These are phyloP conservation scores for Betta splendens DNA, from an alignment of 2,797 vertebrate genomes.

Conservation along the genomic window DNA sequence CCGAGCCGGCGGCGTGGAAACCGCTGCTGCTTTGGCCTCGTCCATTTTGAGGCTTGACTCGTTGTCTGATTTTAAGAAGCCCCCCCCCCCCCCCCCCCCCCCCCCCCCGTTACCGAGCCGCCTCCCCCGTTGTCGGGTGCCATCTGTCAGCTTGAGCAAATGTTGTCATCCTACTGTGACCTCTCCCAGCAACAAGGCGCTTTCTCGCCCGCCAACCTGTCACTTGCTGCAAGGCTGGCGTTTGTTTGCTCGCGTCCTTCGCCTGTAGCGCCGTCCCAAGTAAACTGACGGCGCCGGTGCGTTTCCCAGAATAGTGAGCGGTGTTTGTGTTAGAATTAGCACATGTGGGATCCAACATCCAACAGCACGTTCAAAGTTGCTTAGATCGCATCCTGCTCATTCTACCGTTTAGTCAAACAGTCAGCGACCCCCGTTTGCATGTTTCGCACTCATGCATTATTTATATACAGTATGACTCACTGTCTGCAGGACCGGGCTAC, in stretches of 20 bases:
- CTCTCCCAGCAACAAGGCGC: constrained; percentile 32
- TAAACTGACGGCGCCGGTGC: constrained; percentile 30
- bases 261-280: constrained; percentile 23
- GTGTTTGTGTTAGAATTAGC: constrained; percentile 52
- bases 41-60: constrained; percentile 53
- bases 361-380: constrained; percentile 33
- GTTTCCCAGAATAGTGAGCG: constrained; percentile 26
- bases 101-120: constrained; percentile 38
- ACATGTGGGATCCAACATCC: constrained; percentile 51
- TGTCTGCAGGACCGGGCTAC: constrained; percentile 46
- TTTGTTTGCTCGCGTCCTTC: constrained; percentile 25
- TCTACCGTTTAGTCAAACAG: constrained; percentile 53
- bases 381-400: constrained; percentile 52
- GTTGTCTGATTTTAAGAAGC: constrained; percentile 56
- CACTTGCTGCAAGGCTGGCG: constrained; percentile 12
- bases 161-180: constrained; percentile 53
- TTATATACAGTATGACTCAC: constrained; percentile 50
- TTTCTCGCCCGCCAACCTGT: constrained; percentile 37
- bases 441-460: constrained; percentile 59
- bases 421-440: constrained; percentile 53
- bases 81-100: constrained; percentile 38
- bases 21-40: constrained; percentile 29
- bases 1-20: constrained; percentile 45
- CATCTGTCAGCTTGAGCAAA: constrained; percentile 61
- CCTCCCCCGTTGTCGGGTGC: constrained; percentile 29